Evolutionary conservation across 2,113 vertebrate genomes (phyloP), one percentile per base, ranked within the genome.

Genomic region (Anhinga rufa): DNA sequence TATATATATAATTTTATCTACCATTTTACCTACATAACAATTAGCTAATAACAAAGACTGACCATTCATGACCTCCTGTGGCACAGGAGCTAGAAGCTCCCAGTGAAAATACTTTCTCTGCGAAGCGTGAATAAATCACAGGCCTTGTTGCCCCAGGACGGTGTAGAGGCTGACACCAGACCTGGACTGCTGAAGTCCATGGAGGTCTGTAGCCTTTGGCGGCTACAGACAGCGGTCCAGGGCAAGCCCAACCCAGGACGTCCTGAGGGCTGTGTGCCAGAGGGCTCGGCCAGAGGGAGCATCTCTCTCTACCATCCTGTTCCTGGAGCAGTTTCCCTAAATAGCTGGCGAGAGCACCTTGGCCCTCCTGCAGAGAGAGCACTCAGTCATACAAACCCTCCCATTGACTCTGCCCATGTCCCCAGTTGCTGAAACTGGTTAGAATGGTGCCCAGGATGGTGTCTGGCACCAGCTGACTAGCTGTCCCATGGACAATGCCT

Each of bases 41-140:
- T 61, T 54, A 74, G 61, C 60, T 48, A 15, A 40, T 42, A 36
- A 28, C 32, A 32, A 62, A 49, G 64, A 26, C 7, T 10, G 51
- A 32, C n/a, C 36, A 10, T 22, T 60, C 40, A 10, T 34, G 31
- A 11, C 7, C 4, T 38, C 29, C 38, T 0, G 1, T 1, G 7
- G 66, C 51, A 51, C 42, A 34, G 65, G 44, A 44, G 46, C 22
- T 11, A 19, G 61, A 32, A 68, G 38, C n/a, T 68, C 29, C 14
- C 29, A 9, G 42, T 29, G 49, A 31, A 48, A 77, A 26, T 17
- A 31, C 72, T 69, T 48, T 14, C 48, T 24, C 54, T 55, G n/a
- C 6, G 4, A 52, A 38, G 24, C 10, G 62, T n/a, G 55, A 25
- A 34, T 40, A 54, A 40, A 28, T 17, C 22, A 22, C 22, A 12